Conservation (phyloP, 1,140 invertebrate genomes). For the Hirudo medicinalis region DNA sequence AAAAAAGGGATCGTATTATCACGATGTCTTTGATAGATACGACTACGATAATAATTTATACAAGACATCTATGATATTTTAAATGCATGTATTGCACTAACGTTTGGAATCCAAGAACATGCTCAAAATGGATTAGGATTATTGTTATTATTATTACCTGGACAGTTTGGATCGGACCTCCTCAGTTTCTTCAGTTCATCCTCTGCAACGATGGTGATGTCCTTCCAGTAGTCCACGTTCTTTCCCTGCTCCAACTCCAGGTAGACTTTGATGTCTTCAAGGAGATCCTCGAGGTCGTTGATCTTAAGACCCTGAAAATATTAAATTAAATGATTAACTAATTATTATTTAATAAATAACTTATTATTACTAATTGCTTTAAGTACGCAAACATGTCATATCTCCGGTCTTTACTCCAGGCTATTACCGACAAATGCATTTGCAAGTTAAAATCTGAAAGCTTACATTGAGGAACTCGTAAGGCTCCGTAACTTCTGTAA, state of each 20-base stretch:
- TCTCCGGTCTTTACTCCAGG: not conserved
- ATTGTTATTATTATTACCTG: slow-evolving; percentile 24
- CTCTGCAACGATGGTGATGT: slow-evolving; percentile 86
- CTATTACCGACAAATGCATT: not conserved
- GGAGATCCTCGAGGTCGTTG: slow-evolving; percentile 86
- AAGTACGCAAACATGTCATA: slow-evolving; percentile 10
- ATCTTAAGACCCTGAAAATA: slow-evolving; percentile 57
- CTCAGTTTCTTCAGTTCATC: slow-evolving; percentile 77
- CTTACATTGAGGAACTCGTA: slow-evolving; percentile 74
- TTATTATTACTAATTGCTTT: not conserved
- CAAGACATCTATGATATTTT: too few relatives aligned
- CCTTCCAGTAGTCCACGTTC: slow-evolving; percentile 89
- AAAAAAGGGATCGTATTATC: too few relatives aligned
- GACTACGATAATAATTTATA: too few relatives aligned
- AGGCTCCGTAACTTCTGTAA: slow-evolving; percentile 94
- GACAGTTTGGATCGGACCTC: slow-evolving; percentile 48
- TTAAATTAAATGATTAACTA: not conserved
- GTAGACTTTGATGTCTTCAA: slow-evolving; percentile 83
- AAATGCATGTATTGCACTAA: too few relatives aligned
- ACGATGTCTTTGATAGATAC: too few relatives aligned
- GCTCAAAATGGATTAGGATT: too few relatives aligned
- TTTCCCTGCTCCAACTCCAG: slow-evolving; percentile 52
- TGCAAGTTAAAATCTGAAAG: not conserved
- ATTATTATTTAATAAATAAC: not conserved
- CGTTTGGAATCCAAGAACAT: too few relatives aligned